Conservation (phyloP, 2,888 invertebrate genomes). For the Acleris sparsana region DNA sequence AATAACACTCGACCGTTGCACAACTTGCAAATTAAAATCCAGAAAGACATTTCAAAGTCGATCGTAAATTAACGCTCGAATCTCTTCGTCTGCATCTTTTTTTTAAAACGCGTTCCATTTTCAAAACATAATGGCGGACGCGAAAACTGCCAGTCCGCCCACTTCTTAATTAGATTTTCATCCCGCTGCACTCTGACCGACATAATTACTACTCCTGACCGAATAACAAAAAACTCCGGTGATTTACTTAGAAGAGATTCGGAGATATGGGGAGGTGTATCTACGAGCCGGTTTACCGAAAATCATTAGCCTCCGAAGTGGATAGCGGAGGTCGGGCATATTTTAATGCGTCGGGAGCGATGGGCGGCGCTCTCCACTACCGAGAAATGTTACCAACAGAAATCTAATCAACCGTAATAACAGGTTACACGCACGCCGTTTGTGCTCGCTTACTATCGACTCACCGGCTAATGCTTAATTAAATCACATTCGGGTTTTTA, state of each 20-base stretch:
- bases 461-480: slow-evolving; percentile 79
- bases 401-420: slow-evolving; percentile 84
- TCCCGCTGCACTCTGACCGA: slow-evolving; percentile 82
- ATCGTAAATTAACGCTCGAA: slow-evolving; percentile 23
- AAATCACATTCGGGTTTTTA: slow-evolving; percentile 78
- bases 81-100: slow-evolving; percentile 18
- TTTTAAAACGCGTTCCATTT: slow-evolving; percentile 49
- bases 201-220: slow-evolving; percentile 80
- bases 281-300: slow-evolving; percentile 80
- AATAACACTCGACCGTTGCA: slow-evolving; percentile 1
- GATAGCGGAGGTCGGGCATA: slow-evolving; percentile 78
- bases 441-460: slow-evolving; percentile 77
- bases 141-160: slow-evolving; percentile 71
- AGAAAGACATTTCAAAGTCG: slow-evolving; percentile 21
- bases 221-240: slow-evolving; percentile 74
- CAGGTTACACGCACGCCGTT: slow-evolving; percentile 79
- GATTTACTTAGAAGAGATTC: slow-evolving; percentile 80
- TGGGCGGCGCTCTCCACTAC: slow-evolving; percentile 81
- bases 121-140: slow-evolving; percentile 63
- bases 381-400: slow-evolving; percentile 83
- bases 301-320: slow-evolving; percentile 80
- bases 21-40: slow-evolving; percentile 11
- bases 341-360: slow-evolving; percentile 82
- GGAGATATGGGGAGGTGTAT: slow-evolving; percentile 75
- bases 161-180: slow-evolving; percentile 81